Conservation (phyloP, 2,113 vertebrate species). For the Carassius carassius region DNA sequence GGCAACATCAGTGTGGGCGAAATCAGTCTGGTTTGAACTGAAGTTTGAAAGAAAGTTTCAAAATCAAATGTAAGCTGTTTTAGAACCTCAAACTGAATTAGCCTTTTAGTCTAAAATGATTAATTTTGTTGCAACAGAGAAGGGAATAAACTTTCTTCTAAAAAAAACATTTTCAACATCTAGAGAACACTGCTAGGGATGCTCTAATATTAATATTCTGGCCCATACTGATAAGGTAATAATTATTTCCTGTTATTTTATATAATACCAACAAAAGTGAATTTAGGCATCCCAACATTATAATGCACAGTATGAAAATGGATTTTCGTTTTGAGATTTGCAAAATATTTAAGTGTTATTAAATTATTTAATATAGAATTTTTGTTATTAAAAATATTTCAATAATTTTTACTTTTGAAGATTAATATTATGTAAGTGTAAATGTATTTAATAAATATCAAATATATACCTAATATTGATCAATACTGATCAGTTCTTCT, state of each 20-base stretch:
- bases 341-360: not conserved
- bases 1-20: not conserved
- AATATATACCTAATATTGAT: not conserved
- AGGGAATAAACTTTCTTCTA: not conserved
- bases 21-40: not conserved
- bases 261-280: no score
- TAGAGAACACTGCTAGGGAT: not conserved
- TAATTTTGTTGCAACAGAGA: not conserved
- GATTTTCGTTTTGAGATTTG: not conserved
- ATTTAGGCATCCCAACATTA: not conserved
- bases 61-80: not conserved
- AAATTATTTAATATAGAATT: not conserved
- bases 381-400: no score
- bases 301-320: not conserved
- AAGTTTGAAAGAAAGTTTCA: not conserved
- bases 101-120: not conserved
- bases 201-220: not conserved
- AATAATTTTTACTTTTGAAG: no score
- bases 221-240: not conserved
- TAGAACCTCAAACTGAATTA: not conserved
- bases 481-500: not conserved
- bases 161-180: not conserved
- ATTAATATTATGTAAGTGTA: no score
- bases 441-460: not conserved
- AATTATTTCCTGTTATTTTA: not conserved